Conservation (phyloP, 1,140 invertebrate genomes). For the Anthonomus grandis region DNA sequence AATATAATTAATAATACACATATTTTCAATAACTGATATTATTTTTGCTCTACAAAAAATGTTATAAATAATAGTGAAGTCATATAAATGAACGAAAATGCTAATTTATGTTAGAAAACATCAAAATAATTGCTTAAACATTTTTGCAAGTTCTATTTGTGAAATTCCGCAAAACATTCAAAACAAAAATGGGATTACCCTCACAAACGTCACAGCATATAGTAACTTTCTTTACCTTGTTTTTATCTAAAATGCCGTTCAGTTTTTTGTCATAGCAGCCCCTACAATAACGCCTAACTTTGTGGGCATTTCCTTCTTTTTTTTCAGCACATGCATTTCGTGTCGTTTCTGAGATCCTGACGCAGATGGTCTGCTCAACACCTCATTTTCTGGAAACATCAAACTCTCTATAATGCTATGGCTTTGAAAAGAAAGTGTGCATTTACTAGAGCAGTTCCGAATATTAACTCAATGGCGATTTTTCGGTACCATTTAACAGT, state of each 20-base stretch:
- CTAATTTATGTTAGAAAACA: no score
- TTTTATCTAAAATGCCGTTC: conserved; percentile 13
- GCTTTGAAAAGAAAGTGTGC: conserved; percentile 16
- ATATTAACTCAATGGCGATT: conserved; percentile 25
- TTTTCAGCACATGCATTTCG: conserved; percentile 6
- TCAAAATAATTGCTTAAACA: no score
- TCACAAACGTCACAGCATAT: conserved; percentile 11
- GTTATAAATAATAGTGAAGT: no score
- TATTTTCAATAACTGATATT: no score
- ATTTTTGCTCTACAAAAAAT: no score
- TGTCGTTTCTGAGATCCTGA: background rate
- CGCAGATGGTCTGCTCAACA: background rate
- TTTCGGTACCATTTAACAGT: conserved; percentile 39
- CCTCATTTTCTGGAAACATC: background rate
- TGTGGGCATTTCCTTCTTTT: conserved; percentile 10
- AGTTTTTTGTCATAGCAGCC: conserved; percentile 15
- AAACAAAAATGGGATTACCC: conserved; percentile 6
- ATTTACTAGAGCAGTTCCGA: conserved; percentile 16
- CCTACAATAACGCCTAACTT: background rate
- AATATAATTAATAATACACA: no score
- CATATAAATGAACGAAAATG: no score
- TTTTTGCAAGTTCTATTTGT: no score
- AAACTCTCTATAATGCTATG: conserved; percentile 2
- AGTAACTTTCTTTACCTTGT: conserved; percentile 10
- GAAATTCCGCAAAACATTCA: conserved; percentile 8